Base-by-base conservation (phyloP, 1,140 invertebrate species). In the Polypedilum pembai region DNA sequence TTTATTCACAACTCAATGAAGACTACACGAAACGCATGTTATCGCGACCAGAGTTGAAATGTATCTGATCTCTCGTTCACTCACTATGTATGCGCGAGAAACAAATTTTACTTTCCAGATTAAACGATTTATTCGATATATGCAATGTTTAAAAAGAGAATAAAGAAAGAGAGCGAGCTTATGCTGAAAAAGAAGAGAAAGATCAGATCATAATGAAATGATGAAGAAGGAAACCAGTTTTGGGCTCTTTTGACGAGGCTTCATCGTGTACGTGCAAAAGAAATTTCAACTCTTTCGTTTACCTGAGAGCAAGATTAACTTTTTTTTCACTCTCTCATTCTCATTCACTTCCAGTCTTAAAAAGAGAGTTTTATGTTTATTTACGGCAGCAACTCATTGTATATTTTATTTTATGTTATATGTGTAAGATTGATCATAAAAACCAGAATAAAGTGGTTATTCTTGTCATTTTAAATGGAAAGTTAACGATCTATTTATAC, bases 361-460 rank as follows among this genome's bases (percentile, higher is more conserved):
- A 45, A 45, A 45, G 45, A 56, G 45, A 56, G 45, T n/a, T 56
- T 56, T 56, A n/a, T 56, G 45, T 56, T 56, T 12, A 56, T 56
- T 56, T 56, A 56, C 12, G 45, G 45, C 45, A 56, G 45, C 45
- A 56, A 12, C 12, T n/a, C 45, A 56, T 56, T 56, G 45, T 56
- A 15, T 45, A 45, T 45, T 1, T 15, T 45, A 41, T 8, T 45
- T 45, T 45, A 45, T 56, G 45, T 12, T 56, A 10, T 69, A 33
- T 33, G 24, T 33, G 24, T 33, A 33, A 33, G 65, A 69, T 69
- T 69, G 65, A 69, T 69, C 65, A 69, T 21, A 21, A 21, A 56
- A 69, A 69, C 65, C 65, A 20, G 65, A 69, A 69, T 69, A 69
- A 66, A 69, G 65, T 69, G 65, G 65, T 20, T 69, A 69, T 69